Base-by-base conservation (phyloP, 2,888 invertebrate species). In the Gari tellinella region DNA sequence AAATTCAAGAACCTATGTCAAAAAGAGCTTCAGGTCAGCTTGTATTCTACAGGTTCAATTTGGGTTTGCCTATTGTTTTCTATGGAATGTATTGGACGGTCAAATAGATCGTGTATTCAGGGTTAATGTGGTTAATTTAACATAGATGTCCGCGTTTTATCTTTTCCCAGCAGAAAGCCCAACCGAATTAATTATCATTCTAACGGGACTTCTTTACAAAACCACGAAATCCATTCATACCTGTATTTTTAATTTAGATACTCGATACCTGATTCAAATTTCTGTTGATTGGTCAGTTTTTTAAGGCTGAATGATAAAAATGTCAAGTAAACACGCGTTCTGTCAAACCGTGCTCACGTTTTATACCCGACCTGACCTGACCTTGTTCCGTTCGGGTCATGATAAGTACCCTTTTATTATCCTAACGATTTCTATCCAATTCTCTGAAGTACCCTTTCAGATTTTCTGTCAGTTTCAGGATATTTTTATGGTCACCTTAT, bases 351-450 rank as follows among this genome's bases (percentile, higher is more conserved):
- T 21, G 31, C 38, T 48, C 23, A 43, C 19, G 19, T 26, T 25
- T 15, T 51, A 26, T 14, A 8, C n/a, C 23, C 53, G 53, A 53
- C 53, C 62, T 38, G 45, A 53, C 52, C 53, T 52, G 62, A 41
- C 43, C 46, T 7, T 21, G 31, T 31, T 23, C 51, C 53, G 46
- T 40, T 53, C 53, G 45, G 52, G 53, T 63, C 62, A 63, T 17
- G 19, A 45, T 37, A 46, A 63, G 53, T 37, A 63, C 53, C 31
- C 62, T 41, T 53, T 53, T 63, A 63, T 53, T 52, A 53, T 43
- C 37, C 43, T 43, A 5, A 53, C 53, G 26, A 52, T 53, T 45
- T 37, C 51, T 37, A 31, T 10, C 37, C 31, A 19, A 45, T 52
- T 19, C 37, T 52, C 53, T 63, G 53, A 46, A 63, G 45, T 37